Conservation (phyloP, 2,888 invertebrate genomes). For the Gastracanthus pulcherrimus region DNA sequence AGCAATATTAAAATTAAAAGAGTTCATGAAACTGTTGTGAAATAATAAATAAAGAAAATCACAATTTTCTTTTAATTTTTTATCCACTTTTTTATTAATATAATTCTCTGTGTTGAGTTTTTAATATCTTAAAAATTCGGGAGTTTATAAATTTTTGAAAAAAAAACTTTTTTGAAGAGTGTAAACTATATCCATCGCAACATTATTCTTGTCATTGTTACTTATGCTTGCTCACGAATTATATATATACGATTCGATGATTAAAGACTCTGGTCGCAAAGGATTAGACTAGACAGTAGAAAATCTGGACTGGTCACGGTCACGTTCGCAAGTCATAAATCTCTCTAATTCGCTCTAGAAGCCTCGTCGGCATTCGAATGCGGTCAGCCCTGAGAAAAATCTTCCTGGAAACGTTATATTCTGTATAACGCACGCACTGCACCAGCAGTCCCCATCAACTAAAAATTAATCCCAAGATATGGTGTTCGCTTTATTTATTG, state of each 20-base stretch:
- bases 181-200: no score
- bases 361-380: constrained; percentile 59
- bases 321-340: constrained; percentile 70
- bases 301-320: constrained; percentile 63
- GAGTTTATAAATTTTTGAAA: no score
- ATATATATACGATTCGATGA: constrained; percentile 45
- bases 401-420: constrained; percentile 3
- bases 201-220: constrained; percentile 20
- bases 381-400: constrained; percentile 45
- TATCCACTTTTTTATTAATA: no score
- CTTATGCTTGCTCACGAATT: constrained; percentile 2
- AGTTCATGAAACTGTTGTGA: no score
- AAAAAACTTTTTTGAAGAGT: no score
- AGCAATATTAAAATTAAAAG: no score
- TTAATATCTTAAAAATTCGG: no score
- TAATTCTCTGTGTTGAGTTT: no score
- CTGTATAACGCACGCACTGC: background rate
- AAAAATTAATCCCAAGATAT: constrained; percentile 33
- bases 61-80: no score
- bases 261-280: constrained; percentile 53
- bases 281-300: constrained; percentile 56
- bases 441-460: background rate
- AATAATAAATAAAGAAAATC: no score
- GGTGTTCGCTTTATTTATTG: background rate
- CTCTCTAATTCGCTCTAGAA: constrained; percentile 70